phyloP scores from a whole-genome alignment of 2,113 vertebrate species.

The Pristiophorus japonicus region DNA sequence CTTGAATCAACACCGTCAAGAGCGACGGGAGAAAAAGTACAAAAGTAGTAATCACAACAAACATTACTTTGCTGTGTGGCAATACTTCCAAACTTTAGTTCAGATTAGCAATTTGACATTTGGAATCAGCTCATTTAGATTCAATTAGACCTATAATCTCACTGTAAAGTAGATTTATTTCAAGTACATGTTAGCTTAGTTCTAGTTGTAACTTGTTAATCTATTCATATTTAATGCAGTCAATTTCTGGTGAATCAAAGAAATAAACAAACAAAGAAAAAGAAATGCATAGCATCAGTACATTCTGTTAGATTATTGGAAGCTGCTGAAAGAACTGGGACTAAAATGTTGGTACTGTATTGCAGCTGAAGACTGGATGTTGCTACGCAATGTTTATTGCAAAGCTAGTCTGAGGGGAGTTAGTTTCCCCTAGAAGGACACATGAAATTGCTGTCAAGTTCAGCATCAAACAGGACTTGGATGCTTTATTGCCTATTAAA shows the following conservation, averaged over 20 bases:
- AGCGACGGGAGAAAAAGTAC: background rate
- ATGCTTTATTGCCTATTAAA: conserved; percentile 36
- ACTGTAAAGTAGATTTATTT: conserved; percentile 28
- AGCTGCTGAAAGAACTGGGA: background rate
- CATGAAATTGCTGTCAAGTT: conserved; percentile 29
- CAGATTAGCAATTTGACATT: conserved; percentile 8
- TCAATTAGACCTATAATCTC: background rate
- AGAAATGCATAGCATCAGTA: background rate
- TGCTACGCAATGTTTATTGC: conserved; percentile 24
- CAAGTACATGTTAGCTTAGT: conserved; percentile 7
- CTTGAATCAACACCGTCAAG: background rate
- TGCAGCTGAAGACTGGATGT: conserved; percentile 1
- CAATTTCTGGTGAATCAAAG: conserved; percentile 16
- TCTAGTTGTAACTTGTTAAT: conserved; percentile 1
- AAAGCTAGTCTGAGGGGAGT: conserved; percentile 32
- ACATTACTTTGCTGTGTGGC: no score
- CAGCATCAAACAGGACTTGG: conserved; percentile 17
- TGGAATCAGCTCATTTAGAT: background rate
- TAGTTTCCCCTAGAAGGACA: conserved; percentile 35
- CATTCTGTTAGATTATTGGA: conserved; percentile 34
- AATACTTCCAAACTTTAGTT: conserved; percentile 16
- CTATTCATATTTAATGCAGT: conserved; percentile 13
- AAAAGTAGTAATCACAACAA: background rate
- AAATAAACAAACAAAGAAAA: background rate
- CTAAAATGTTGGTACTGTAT: background rate